phyloP scores from a whole-genome alignment of 53 echinoderm and acorn worm species.

The Pentamera pediparva region DNA sequence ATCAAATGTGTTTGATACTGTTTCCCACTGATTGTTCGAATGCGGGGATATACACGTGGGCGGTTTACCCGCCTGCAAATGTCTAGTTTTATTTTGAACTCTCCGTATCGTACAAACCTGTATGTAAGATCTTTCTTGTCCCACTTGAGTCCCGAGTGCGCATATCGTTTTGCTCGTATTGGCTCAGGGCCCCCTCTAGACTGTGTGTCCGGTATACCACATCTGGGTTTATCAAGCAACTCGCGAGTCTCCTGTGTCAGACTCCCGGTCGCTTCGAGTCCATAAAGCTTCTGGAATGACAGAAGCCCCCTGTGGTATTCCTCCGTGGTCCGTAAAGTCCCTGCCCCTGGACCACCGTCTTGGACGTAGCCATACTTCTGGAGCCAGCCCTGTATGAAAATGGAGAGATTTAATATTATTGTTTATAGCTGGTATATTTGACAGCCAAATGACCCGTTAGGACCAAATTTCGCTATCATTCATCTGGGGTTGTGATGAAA shows the following conservation, averaged over 20 bases:
- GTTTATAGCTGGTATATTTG: too few species aligned
- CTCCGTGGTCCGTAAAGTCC: conserved; percentile 57
- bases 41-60: too few species aligned
- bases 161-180: conserved; percentile 53
- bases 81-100: too few species aligned
- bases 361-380: conserved; percentile 65
- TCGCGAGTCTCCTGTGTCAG: conserved; percentile 51
- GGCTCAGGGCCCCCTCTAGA: conserved; percentile 33
- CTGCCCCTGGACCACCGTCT: conserved; percentile 52
- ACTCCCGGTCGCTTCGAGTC: conserved; percentile 56
- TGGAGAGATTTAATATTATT: too few species aligned
- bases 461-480: too few species aligned
- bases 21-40: too few species aligned
- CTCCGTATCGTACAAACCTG: conserved; percentile 42
- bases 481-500: too few species aligned
- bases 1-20: too few species aligned
- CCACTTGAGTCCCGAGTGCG: conserved; percentile 68
- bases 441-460: too few species aligned
- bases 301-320: conserved; percentile 62
- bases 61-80: too few species aligned
- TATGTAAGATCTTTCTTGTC: conserved; percentile 71
- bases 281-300: conserved; percentile 63
- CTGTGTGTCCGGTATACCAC: conserved; percentile 68
- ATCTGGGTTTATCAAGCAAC: conserved; percentile 65
- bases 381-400: conserved; percentile 62